Evolutionary conservation across 2,888 invertebrate species (phyloP).

Genomic region (Cataglyphis rosenhaueri): DNA sequence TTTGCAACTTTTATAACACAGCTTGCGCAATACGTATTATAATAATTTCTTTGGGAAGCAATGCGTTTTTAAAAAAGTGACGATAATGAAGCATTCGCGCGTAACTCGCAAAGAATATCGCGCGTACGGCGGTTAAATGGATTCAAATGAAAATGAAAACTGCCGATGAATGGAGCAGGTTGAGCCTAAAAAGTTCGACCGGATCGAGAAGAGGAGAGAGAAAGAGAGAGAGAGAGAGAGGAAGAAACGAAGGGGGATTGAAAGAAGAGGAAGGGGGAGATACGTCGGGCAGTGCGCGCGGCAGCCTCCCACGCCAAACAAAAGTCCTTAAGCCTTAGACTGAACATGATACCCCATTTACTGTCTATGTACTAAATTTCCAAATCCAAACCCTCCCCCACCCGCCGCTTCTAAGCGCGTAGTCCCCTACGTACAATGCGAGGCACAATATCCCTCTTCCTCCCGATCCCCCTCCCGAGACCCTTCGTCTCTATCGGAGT

Average conservation of each 20-base stretch:
- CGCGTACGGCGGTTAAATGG: neutral
- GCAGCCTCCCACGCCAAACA: conserved; percentile 85
- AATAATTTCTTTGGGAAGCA: neutral
- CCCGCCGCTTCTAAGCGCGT: conserved; percentile 25
- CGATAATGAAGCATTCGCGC: conserved; percentile 2
- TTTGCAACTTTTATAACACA: neutral
- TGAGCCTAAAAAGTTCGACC: conserved; percentile 15
- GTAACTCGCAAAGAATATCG: conserved; percentile 7
- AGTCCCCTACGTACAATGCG: conserved; percentile 62
- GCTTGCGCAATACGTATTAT: neutral
- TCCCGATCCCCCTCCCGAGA: conserved; percentile 6
- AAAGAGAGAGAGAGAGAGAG: neutral
- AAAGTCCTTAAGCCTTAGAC: conserved; percentile 85
- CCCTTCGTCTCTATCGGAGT: conserved; percentile 71
- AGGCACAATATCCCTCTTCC: conserved; percentile 75
- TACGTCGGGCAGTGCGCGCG: conserved; percentile 68
- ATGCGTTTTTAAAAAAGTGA: neutral
- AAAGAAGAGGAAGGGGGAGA: conserved; percentile 45
- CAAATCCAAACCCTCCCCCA: conserved; percentile 70
- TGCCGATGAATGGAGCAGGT: conserved; percentile 43
- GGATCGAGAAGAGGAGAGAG: conserved; percentile 6
- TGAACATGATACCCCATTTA: conserved; percentile 86
- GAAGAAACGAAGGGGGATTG: conserved; percentile 8
- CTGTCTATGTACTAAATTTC: conserved; percentile 84
- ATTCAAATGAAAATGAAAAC: conserved; percentile 56